Conservation (phyloP, 2,113 vertebrate species). For the Bambusicola thoracicus region DNA sequence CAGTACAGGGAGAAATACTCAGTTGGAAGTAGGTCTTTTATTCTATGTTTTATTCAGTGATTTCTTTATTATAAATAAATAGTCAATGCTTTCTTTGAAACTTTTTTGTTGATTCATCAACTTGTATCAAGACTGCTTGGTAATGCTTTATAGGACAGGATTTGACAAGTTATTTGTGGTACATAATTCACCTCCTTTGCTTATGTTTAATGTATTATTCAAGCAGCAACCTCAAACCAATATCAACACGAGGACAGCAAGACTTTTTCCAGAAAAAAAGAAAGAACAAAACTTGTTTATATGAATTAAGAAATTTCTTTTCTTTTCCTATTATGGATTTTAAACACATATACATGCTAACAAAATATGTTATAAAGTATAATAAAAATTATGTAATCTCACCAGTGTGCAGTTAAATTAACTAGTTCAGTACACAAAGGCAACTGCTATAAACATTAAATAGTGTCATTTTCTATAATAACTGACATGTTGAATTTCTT, state of each 20-base stretch:
- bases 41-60: constrained; percentile 6
- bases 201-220: constrained; percentile 21
- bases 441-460: not conserved
- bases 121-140: not conserved
- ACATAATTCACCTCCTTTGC: constrained; percentile 28
- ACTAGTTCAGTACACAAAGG: not conserved
- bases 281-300: not conserved
- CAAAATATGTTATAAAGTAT: not conserved
- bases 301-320: not conserved
- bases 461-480: not conserved
- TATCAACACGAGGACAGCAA: not conserved
- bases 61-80: not conserved
- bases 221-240: constrained; percentile 47
- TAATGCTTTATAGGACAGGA: not conserved
- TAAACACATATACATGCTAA: not conserved
- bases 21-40: not conserved
- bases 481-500: not conserved
- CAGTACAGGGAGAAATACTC: not conserved
- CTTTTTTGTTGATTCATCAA: not conserved
- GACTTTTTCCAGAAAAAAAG: not conserved
- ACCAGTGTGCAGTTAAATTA: not conserved
- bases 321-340: not conserved
- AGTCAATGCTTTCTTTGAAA: not conserved
- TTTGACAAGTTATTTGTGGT: constrained; percentile 44
- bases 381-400: not conserved